phyloP scores from a whole-genome alignment of 30 jellyfish, hydroid and myxozoan species.

The Phacellophora camtschatica region DNA sequence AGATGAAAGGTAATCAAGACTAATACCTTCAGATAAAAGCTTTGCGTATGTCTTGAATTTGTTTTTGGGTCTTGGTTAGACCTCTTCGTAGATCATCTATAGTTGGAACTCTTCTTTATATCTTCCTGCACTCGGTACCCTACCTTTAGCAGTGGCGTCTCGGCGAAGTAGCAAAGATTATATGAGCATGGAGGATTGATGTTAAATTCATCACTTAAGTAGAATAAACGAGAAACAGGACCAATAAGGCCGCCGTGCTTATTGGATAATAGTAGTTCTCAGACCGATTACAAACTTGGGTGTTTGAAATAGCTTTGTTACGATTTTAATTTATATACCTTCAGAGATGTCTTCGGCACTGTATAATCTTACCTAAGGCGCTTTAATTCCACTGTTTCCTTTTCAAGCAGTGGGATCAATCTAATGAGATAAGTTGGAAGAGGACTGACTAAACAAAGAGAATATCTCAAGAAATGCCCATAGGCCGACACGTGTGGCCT shows the following conservation, averaged over 20 bases:
- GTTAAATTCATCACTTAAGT: slow-evolving; percentile 61
- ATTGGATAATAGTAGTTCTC: slow-evolving; percentile 66
- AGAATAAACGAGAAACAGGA: slow-evolving; percentile 66
- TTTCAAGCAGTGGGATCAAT: slow-evolving; percentile 63
- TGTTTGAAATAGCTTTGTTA: slow-evolving; percentile 72
- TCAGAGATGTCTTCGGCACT: slow-evolving; percentile 77
- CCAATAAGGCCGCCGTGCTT: slow-evolving; percentile 77
- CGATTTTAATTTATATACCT: slow-evolving; percentile 47
- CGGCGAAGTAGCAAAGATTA: slow-evolving; percentile 57
- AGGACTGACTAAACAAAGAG: slow-evolving; percentile 54
- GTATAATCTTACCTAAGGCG: slow-evolving; percentile 59
- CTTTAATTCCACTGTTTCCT: slow-evolving; percentile 66
- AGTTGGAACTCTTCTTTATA: too few species aligned
- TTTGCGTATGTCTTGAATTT: too few species aligned
- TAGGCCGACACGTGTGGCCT: slow-evolving; percentile 85
- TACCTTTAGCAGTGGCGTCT: slow-evolving; percentile 32
- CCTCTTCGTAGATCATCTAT: too few species aligned
- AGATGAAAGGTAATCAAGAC: too few species aligned
- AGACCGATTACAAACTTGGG: slow-evolving; percentile 75
- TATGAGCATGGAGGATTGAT: slow-evolving; percentile 54
- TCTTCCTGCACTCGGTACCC: too few species aligned
- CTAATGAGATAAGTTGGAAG: slow-evolving; percentile 53
- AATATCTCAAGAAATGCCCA: slow-evolving; percentile 65
- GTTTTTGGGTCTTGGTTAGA: too few species aligned
- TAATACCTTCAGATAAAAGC: too few species aligned